These are phyloP conservation scores for Furcifer pardalis DNA, from an alignment of 2,797 vertebrate genomes.

Conservation along the genomic window DNA sequence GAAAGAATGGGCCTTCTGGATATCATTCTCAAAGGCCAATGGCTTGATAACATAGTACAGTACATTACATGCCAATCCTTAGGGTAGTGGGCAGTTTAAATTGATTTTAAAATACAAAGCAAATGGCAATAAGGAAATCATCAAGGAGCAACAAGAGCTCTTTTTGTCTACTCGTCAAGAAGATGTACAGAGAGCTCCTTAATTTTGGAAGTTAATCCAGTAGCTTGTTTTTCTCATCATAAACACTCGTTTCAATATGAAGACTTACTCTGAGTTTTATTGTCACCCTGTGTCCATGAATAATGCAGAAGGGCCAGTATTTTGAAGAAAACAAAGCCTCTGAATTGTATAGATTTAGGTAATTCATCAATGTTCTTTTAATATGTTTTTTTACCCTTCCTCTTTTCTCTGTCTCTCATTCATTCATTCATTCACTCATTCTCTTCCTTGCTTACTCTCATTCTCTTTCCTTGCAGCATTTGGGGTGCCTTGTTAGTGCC, in stretches of 20 bases:
- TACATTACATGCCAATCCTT: conserved; percentile 45
- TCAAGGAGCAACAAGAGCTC: conserved; percentile 70
- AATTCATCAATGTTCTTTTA: conserved; percentile 74
- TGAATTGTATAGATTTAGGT: conserved; percentile 67
- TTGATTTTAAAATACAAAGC: conserved; percentile 63
- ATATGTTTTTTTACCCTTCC: conserved; percentile 11
- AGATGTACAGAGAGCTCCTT: conserved; percentile 60
- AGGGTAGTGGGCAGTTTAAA: conserved; percentile 65
- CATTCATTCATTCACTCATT: not conserved
- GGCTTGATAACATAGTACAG: conserved; percentile 17
- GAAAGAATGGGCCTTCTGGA: conserved; percentile 46
- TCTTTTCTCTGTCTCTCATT: conserved; percentile 38
- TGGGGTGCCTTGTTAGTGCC: conserved; percentile 71
- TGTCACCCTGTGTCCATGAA: conserved; percentile 61
- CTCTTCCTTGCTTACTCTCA: not conserved
- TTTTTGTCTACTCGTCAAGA: conserved; percentile 74
- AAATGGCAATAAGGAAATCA: conserved; percentile 72
- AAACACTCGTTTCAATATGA: conserved; percentile 69
- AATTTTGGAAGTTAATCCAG: conserved; percentile 66
- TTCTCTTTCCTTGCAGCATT: not conserved
- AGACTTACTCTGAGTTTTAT: conserved; percentile 52
- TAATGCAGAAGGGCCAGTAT: conserved; percentile 74
- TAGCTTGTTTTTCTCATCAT: conserved; percentile 73
- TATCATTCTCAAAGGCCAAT: conserved; percentile 48
- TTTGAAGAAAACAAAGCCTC: conserved; percentile 71